Percentiles rank a stretch among this genome's conserved stretches.
Evolutionary conservation across 2,113 vertebrate species (phyloP).

Genomic region (Embiotoca jacksoni): DNA sequence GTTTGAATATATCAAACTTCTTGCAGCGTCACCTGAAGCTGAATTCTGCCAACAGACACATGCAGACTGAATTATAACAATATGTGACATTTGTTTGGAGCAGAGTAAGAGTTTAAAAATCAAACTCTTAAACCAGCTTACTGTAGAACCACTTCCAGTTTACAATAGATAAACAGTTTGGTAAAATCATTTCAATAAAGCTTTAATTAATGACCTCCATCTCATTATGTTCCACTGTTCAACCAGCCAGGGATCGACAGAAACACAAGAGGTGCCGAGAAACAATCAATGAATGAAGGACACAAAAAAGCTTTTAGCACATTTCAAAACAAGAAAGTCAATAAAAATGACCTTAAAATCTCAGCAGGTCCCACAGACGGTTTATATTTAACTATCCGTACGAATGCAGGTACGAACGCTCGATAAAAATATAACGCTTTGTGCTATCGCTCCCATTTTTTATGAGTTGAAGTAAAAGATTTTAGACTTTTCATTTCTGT

Average conservation of each 20-base stretch:
- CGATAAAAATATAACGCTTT: too few relatives aligned
- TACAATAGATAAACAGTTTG: background rate
- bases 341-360: background rate
- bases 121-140: background rate
- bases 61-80: too few relatives aligned
- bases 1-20: background rate
- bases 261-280: slow-evolving; percentile 6
- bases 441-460: too few relatives aligned
- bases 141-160: background rate
- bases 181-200: slow-evolving; percentile 5
- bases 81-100: too few relatives aligned
- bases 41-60: background rate
- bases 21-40: background rate
- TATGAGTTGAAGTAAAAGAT: too few relatives aligned
- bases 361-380: background rate
- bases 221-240: slow-evolving; percentile 3
- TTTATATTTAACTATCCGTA: too few relatives aligned
- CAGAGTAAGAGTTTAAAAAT: too few relatives aligned
- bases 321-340: slow-evolving; percentile 2
- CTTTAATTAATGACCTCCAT: slow-evolving; percentile 8
- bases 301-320: background rate
- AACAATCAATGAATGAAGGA: too few relatives aligned
- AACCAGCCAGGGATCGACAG: slow-evolving; percentile 7
- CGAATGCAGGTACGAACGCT: too few relatives aligned
- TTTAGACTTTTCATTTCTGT: too few relatives aligned